A percentile compares a stretch with the other conserved stretches of the same genome.
Evolutionary conservation across 2,888 invertebrate species (phyloP).

Genomic region (Hyles lineata): DNA sequence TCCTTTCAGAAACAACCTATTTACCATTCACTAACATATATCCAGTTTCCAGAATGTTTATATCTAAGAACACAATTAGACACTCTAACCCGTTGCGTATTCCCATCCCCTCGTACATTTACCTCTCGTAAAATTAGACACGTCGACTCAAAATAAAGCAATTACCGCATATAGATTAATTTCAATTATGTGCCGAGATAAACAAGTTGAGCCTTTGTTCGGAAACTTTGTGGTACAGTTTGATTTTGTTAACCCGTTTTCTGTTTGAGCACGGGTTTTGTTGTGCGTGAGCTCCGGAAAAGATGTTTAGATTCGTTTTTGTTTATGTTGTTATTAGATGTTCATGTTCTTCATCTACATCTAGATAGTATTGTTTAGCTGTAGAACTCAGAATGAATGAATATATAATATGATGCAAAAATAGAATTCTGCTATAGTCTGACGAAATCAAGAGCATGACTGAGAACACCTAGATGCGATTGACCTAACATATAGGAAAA

Average conservation of each 20-base stretch:
- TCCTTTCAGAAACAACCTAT: too few species aligned
- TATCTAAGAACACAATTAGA: too few species aligned
- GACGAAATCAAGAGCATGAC: too few species aligned
- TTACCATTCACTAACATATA: too few species aligned
- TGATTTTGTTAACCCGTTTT: constrained; percentile 17
- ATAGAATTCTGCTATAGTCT: too few species aligned
- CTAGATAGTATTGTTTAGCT: too few species aligned
- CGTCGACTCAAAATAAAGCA: constrained; percentile 2
- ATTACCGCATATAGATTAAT: constrained; percentile 20
- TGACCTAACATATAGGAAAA: too few species aligned
- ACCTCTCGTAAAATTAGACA: neutral
- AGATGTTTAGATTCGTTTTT: neutral
- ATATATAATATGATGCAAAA: too few species aligned
- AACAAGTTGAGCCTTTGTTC: constrained; percentile 6
- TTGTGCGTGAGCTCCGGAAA: neutral
- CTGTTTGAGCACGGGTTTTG: constrained; percentile 7
- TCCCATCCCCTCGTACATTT: neutral
- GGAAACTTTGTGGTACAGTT: constrained; percentile 11
- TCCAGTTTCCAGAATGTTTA: too few species aligned
- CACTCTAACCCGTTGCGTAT: too few species aligned
- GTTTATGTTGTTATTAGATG: neutral
- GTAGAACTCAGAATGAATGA: too few species aligned
- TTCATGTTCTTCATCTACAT: neutral
- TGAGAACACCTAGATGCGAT: too few species aligned
- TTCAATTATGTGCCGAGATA: constrained; percentile 21